A percentile compares a stretch with the other conserved stretches of the same genome.
Conservation (phyloP, 2,888 invertebrate species). For the Muschampia plurimacula region DNA sequence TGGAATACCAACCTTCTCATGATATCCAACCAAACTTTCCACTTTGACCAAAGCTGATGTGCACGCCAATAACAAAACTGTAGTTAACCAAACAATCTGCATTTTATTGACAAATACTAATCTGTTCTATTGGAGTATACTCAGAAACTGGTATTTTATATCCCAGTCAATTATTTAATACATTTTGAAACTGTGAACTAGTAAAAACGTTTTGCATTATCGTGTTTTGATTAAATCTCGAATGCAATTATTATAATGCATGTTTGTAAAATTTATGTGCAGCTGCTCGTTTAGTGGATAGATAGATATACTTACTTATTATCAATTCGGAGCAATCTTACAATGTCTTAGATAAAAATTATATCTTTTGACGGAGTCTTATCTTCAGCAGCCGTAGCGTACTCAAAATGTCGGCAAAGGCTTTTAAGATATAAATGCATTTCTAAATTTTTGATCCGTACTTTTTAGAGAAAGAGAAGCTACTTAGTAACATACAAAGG, state of each 20-base stretch:
- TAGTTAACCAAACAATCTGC: constrained; percentile 23
- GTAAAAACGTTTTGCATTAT: too few relatives aligned
- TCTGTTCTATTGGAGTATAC: too few relatives aligned
- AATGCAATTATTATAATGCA: too few relatives aligned
- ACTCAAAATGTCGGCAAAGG: too few relatives aligned
- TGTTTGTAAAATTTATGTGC: not conserved
- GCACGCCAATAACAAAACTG: constrained; percentile 47
- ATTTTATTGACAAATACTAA: constrained; percentile 22
- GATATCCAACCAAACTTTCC: constrained; percentile 52
- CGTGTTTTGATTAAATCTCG: too few relatives aligned
- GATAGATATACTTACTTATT: not conserved
- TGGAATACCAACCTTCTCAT: constrained; percentile 63
- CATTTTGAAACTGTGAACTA: not conserved
- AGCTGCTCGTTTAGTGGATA: not conserved
- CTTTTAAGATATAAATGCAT: too few relatives aligned
- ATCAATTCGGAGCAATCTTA: not conserved
- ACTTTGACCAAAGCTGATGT: constrained; percentile 50
- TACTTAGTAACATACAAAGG: too few relatives aligned
- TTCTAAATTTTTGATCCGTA: too few relatives aligned
- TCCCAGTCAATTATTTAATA: not conserved
- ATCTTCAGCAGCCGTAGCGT: not conserved
- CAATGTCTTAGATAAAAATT: not conserved
- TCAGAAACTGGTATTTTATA: too few relatives aligned
- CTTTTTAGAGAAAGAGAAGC: too few relatives aligned
- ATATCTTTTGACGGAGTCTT: not conserved